These are phyloP conservation scores for Pogonognathellus flavescens DNA, from an alignment of 1,140 invertebrate genomes.

Conservation along the genomic window DNA sequence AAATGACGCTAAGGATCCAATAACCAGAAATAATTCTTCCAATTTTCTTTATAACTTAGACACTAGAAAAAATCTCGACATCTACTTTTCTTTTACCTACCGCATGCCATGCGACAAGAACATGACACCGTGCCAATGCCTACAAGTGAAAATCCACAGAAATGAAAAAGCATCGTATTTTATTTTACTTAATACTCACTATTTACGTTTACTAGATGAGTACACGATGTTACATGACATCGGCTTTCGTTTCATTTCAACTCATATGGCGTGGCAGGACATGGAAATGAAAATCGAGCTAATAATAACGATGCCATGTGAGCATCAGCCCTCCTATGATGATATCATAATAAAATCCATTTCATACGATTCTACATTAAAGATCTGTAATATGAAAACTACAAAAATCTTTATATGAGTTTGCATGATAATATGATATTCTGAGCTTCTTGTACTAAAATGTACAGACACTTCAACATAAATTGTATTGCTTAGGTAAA, in stretches of 20 bases:
- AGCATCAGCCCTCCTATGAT: neutral
- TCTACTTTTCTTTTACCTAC: constrained; percentile 37
- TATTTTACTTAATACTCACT: constrained; percentile 14
- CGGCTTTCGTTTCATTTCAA: neutral
- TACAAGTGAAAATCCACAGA: neutral
- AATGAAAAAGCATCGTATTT: neutral
- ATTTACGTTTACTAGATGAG: neutral
- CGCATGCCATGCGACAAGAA: constrained; percentile 11
- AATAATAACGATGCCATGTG: neutral
- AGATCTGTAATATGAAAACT: too few relatives aligned
- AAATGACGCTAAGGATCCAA: constrained; percentile 51
- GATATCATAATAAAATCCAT: constrained; percentile 16
- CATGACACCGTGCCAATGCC: neutral
- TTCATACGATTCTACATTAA: neutral
- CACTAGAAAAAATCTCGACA: neutral
- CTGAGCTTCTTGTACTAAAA: too few relatives aligned
- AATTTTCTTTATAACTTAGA: constrained; percentile 18
- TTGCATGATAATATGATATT: too few relatives aligned
- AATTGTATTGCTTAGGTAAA: too few relatives aligned
- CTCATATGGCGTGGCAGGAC: neutral
- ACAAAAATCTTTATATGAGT: too few relatives aligned
- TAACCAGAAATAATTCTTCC: constrained; percentile 45
- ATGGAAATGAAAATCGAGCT: neutral
- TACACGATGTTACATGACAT: constrained; percentile 23
- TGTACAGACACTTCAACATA: too few relatives aligned